phyloP scores from a whole-genome alignment of 35 echinoderm and acorn worm species.

The Acanthaster planci region DNA sequence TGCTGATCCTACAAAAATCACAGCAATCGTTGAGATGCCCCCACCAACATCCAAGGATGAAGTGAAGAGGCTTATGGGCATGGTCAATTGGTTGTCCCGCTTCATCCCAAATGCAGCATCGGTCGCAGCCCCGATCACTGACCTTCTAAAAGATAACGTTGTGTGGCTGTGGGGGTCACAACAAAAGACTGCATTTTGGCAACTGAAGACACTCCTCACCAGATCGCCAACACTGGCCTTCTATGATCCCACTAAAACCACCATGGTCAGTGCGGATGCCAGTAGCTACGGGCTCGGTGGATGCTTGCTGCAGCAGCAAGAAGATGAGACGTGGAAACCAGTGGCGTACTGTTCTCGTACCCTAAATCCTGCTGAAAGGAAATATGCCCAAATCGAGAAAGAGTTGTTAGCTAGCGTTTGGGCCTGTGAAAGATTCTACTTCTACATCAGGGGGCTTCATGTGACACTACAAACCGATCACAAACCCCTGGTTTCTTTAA shows the following conservation, averaged over 20 bases:
- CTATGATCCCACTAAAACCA: conserved; percentile 55
- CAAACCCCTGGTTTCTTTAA: conserved; percentile 49
- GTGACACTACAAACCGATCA: conserved; percentile 49
- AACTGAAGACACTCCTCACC: conserved; percentile 30
- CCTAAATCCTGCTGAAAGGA: conserved; percentile 44
- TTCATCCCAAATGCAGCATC: conserved; percentile 46
- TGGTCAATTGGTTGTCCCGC: conserved; percentile 51
- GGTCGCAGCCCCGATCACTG: conserved; percentile 41
- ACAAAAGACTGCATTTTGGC: conserved; percentile 51
- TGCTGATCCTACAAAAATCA: conserved; percentile 46
- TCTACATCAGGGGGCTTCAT: conserved; percentile 42
- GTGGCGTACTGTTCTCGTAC: conserved; percentile 62
- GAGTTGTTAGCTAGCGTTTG: conserved; percentile 56
- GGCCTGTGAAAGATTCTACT: conserved; percentile 49
- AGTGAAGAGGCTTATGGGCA: conserved; percentile 46
- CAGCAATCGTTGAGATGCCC: conserved; percentile 35
- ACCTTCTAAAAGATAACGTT: conserved; percentile 52
- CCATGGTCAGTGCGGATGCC: conserved; percentile 57
- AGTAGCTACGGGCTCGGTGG: conserved; percentile 58
- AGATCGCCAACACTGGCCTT: conserved; percentile 13
- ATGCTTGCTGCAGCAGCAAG: conserved; percentile 53
- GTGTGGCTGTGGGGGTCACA: conserved; percentile 30
- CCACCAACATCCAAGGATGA: conserved; percentile 34
- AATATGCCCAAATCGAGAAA: conserved; percentile 74
- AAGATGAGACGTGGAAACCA: conserved; percentile 37